Base-by-base conservation (phyloP, 2,888 invertebrate species). In the Apamea crenata region DNA sequence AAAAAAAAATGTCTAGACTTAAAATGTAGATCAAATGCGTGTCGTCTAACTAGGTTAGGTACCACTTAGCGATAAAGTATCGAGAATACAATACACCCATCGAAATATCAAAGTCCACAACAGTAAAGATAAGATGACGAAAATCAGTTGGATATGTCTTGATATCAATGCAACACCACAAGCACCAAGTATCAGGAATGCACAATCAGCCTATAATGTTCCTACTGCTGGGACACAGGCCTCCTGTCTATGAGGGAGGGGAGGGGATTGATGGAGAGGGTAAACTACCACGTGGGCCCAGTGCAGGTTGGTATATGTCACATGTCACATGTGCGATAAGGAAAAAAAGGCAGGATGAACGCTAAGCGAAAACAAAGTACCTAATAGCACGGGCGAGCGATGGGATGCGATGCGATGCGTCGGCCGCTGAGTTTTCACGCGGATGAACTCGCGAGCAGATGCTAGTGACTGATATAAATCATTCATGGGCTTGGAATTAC, bases 1-100 rank as follows among this genome's bases (percentile, higher is more conserved):
- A 36, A 83, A 77, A 59, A 25, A 56, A 32, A 2, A 18, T 25
- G 59, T 80, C 50, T 67, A 61, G 36, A 78, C 61, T 83, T 61
- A 14, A 44, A 6, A 53, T 77, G n/a, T 61, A 21, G 66, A 67
- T 21, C 32, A n/a, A 47, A 68, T 3, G 59, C 36, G 32, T 29
- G 32, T 68, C 7, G 7, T 32, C 40, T 53, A 68, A n/a, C 67
- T 68, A 67, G 50, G 83, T 61, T 47, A 78, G 36, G 36, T 40
- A 47, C 14, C 56, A 59, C 14, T 53, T 68, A 44, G 44, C 16
- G 36, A 68, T 78, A n/a, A 40, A 36, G 8, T 6, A 25, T 53
- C 29, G 0, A 61, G 16, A 36, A 36, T n/a, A n/a, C 1, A 36
- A 71, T 65, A n/a, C 3, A 25, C 14, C 25, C 4, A 77, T 44